These are phyloP conservation scores for Heteronetta atricapilla DNA, from an alignment of 2,113 vertebrate species.

Conservation along the genomic window DNA sequence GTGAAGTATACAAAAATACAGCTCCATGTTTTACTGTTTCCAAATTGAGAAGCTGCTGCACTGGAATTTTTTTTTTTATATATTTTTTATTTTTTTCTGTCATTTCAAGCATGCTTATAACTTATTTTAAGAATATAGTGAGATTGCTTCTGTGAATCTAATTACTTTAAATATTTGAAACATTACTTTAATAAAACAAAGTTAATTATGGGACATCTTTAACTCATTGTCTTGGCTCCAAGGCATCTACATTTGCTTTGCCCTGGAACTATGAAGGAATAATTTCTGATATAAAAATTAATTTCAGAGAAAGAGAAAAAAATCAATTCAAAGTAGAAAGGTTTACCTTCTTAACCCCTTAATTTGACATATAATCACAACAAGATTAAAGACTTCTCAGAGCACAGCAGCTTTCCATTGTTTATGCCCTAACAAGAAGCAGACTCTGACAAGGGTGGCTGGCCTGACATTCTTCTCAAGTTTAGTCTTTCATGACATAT, in stretches of 20 bases:
- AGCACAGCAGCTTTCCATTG: background rate
- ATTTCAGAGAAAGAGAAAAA: background rate
- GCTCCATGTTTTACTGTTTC: background rate
- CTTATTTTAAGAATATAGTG: background rate
- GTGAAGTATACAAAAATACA: background rate
- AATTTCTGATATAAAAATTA: slow-evolving; percentile 1
- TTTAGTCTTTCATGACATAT: background rate
- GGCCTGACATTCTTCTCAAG: background rate
- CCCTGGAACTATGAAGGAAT: background rate
- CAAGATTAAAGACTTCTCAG: background rate
- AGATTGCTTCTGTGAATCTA: background rate
- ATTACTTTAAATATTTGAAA: background rate
- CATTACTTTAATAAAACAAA: background rate
- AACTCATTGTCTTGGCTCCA: background rate
- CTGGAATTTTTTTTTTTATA: background rate
- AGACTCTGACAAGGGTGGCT: background rate
- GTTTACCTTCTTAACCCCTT: slow-evolving; percentile 8
- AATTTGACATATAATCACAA: background rate
- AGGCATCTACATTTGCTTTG: background rate
- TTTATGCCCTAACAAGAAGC: background rate
- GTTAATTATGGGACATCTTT: background rate
- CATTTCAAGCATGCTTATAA: background rate
- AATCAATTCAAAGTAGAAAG: background rate
- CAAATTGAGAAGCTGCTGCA: background rate
- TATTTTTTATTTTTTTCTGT: background rate